These are phyloP conservation scores for Poecilia velifera DNA, from an alignment of 2,797 vertebrate genomes.

Conservation along the genomic window DNA sequence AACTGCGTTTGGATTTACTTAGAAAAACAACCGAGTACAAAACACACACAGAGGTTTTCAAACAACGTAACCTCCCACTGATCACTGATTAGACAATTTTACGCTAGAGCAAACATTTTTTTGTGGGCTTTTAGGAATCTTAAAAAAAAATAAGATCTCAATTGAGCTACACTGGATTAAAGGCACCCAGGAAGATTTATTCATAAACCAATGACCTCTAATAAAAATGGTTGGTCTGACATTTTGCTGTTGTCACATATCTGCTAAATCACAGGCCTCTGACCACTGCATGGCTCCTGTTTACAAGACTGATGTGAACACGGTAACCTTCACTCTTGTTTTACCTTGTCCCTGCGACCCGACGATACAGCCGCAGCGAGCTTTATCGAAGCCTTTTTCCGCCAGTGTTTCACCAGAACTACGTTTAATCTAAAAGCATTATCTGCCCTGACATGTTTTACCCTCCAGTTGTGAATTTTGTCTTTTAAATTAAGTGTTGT, in stretches of 20 bases:
- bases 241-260: conserved; percentile 55
- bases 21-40: background rate
- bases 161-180: conserved; percentile 26
- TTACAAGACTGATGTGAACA: conserved; percentile 52
- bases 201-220: conserved; percentile 44
- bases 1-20: conserved; percentile 29
- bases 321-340: conserved; percentile 35
- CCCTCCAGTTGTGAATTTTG: conserved; percentile 1
- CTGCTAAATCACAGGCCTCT: conserved; percentile 40
- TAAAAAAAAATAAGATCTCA: conserved; percentile 15
- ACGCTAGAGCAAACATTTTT: conserved; percentile 10
- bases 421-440: conserved; percentile 16
- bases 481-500: background rate
- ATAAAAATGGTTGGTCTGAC: conserved; percentile 40
- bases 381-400: conserved; percentile 19
- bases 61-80: background rate
- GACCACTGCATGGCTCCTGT: conserved; percentile 37
- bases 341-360: conserved; percentile 51
- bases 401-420: conserved; percentile 1
- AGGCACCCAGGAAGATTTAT: conserved; percentile 42
- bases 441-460: conserved; percentile 4
- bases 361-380: conserved; percentile 17
- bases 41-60: background rate
- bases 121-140: conserved; percentile 31
- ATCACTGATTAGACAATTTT: conserved; percentile 35